Conservation (phyloP, 2,113 vertebrate genomes). For the Caretta caretta region DNA sequence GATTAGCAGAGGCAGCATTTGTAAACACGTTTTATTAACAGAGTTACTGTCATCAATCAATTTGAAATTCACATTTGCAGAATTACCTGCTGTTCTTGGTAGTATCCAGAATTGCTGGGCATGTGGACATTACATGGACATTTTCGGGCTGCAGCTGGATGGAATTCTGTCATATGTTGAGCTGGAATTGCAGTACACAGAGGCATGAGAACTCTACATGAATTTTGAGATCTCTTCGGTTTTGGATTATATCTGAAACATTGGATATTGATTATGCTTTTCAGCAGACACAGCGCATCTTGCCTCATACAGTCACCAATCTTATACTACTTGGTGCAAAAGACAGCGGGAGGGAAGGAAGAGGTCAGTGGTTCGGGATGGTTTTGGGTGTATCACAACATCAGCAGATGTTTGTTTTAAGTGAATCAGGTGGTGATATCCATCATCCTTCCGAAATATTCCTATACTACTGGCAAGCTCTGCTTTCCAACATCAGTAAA, state of each 20-base stretch:
- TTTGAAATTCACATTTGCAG: not conserved
- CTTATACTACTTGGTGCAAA: not conserved
- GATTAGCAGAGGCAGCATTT: slow-evolving; percentile 10
- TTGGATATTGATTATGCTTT: not conserved
- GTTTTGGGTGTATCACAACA: not conserved
- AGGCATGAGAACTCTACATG: not conserved
- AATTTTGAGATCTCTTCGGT: not conserved
- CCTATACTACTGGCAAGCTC: not conserved
- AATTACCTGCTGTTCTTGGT: not conserved
- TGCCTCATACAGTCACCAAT: not conserved
- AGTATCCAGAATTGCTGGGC: not conserved
- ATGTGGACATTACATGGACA: not conserved
- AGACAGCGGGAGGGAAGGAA: not conserved
- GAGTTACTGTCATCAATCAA: slow-evolving; percentile 19
- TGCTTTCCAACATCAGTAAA: not conserved
- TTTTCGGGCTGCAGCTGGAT: not conserved
- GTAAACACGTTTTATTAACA: slow-evolving; percentile 51
- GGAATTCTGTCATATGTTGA: fast-evolving
- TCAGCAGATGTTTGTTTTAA: not conserved
- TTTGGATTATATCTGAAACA: not conserved
- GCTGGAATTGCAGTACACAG: fast-evolving
- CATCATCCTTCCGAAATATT: not conserved
- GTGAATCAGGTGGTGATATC: not conserved
- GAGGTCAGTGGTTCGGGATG: not conserved
- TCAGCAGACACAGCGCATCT: not conserved